Evolutionary conservation across 2,113 vertebrate genomes (phyloP).

Genomic region (Verasper variegatus): DNA sequence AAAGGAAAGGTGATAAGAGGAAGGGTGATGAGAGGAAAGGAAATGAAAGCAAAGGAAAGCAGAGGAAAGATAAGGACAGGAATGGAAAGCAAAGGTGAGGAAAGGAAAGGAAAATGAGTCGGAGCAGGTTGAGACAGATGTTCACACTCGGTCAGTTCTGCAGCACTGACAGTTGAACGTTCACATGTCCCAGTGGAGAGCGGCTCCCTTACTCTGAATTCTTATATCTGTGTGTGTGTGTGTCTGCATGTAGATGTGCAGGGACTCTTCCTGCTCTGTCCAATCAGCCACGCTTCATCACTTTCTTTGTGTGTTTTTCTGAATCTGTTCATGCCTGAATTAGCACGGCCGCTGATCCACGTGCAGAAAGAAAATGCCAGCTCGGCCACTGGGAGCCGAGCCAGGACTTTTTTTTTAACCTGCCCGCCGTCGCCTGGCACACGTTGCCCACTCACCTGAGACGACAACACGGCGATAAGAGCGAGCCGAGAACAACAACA

Average conservation of each 20-base stretch:
- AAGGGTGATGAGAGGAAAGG: too few species aligned
- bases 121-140: slow-evolving; percentile 11
- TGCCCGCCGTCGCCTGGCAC: slow-evolving; percentile 39
- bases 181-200: slow-evolving; percentile 7
- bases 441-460: slow-evolving; percentile 17
- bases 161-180: slow-evolving; percentile 47
- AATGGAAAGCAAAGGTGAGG: neutral
- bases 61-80: neutral
- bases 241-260: neutral
- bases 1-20: neutral
- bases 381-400: slow-evolving; percentile 12
- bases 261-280: slow-evolving; percentile 33
- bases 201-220: too few species aligned
- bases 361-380: neutral
- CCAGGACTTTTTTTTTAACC: slow-evolving; percentile 19
- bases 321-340: slow-evolving; percentile 48
- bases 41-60: neutral
- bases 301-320: slow-evolving; percentile 49
- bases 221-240: slow-evolving; percentile 5
- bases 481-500: neutral
- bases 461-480: slow-evolving; percentile 11
- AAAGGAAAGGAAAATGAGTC: neutral
- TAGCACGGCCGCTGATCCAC: slow-evolving; percentile 54
- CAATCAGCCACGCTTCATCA: slow-evolving; percentile 59
- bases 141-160: slow-evolving; percentile 10